Evolutionary conservation across 2,113 vertebrate species (phyloP).

Genomic region (Candoia aspera): DNA sequence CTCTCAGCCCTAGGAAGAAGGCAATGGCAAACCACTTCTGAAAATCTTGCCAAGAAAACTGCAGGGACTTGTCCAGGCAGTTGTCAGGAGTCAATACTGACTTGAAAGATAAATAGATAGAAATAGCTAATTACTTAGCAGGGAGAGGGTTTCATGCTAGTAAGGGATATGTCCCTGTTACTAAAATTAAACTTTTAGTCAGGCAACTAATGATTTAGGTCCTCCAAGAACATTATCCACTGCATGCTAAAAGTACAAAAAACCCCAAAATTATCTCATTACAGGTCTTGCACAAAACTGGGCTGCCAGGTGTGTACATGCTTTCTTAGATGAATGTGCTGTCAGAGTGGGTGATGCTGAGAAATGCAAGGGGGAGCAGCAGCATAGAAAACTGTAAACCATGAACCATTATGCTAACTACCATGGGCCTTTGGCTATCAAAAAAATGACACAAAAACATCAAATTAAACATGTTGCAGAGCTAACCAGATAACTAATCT

Average conservation of each 20-base stretch:
- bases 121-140: background rate
- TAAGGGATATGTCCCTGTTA: background rate
- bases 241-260: background rate
- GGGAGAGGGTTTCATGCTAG: background rate
- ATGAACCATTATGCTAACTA: constrained; percentile 3
- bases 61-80: background rate
- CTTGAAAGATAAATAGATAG: background rate
- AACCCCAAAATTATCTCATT: background rate
- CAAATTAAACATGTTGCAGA: background rate
- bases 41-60: background rate
- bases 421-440: constrained; percentile 12
- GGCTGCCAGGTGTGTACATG: constrained; percentile 10
- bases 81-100: background rate
- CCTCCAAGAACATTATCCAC: background rate
- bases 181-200: background rate
- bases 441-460: constrained; percentile 19
- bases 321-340: background rate
- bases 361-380: background rate
- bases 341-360: background rate
- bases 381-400: constrained; percentile 16
- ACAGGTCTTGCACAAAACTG: background rate
- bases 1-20: background rate
- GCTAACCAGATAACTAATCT: background rate
- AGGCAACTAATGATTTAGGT: background rate
- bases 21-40: background rate